A percentile compares a stretch with the other conserved stretches of the same genome.
Conservation (phyloP, 2,113 vertebrate species). For the Psilopogon haemacephalus region DNA sequence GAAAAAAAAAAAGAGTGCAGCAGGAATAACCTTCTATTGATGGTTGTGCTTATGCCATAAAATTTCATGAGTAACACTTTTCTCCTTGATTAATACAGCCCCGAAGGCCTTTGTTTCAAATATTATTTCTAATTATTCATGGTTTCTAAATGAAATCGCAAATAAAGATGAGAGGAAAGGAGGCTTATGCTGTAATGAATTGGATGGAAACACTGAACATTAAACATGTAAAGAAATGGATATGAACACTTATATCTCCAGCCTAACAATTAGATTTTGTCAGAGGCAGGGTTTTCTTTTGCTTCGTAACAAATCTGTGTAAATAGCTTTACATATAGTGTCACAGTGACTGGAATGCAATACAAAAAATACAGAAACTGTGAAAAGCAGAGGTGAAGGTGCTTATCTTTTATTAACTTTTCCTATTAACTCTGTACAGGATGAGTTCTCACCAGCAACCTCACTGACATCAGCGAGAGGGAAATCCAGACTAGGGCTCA, state of each 20-base stretch:
- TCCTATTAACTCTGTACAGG: not conserved
- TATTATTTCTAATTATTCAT: constrained; percentile 75
- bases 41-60: constrained; percentile 44
- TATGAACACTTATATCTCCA: constrained; percentile 14
- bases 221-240: constrained; percentile 53
- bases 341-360: not conserved
- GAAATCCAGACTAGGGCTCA: not conserved
- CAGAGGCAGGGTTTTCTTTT: not conserved
- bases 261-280: constrained; percentile 44
- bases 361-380: not conserved
- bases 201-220: constrained; percentile 61
- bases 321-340: not conserved
- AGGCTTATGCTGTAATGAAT: constrained; percentile 62
- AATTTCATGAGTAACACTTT: constrained; percentile 65
- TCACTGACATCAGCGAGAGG: not conserved
- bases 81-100: constrained; percentile 68
- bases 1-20: not conserved
- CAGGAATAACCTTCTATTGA: constrained; percentile 4
- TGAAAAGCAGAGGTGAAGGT: not conserved
- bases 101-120: constrained; percentile 70
- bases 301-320: not conserved
- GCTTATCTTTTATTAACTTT: not conserved
- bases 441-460: not conserved
- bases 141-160: constrained; percentile 66
- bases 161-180: constrained; percentile 60